phyloP scores from a whole-genome alignment of 1,140 invertebrate genomes.

The Holcopasites calliopsidis region DNA sequence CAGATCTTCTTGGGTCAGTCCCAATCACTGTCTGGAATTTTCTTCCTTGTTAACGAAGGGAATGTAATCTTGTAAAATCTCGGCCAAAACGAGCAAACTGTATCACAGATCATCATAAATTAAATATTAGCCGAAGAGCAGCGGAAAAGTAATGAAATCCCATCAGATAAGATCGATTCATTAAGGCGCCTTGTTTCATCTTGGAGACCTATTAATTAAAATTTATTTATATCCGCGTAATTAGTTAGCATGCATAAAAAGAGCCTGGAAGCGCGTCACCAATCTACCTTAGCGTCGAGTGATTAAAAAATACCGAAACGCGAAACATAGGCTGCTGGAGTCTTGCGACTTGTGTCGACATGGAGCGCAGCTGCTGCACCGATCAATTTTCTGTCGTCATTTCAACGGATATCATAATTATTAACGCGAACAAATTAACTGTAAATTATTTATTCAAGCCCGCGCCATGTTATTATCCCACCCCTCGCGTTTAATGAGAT shows the following conservation, averaged over 20 bases:
- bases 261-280: neutral
- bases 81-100: neutral
- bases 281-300: neutral
- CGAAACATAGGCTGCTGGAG: neutral
- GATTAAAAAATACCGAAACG: constrained; percentile 3
- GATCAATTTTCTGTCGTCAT: neutral
- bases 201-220: constrained; percentile 13
- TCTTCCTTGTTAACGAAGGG: too few relatives aligned
- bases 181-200: neutral
- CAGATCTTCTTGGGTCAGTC: too few relatives aligned
- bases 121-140: neutral
- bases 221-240: neutral
- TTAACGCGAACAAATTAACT: constrained; percentile 13
- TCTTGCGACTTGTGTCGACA: neutral
- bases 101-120: neutral
- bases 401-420: neutral
- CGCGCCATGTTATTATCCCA: neutral
- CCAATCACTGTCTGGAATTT: too few relatives aligned
- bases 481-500: neutral
- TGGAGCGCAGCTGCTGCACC: neutral
- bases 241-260: neutral
- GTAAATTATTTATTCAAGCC: constrained; percentile 2
- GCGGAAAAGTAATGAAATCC: neutral
- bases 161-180: neutral
- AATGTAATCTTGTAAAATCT: too few relatives aligned